Percentiles rank a stretch among this genome's conserved stretches.
Conservation (phyloP, 1,140 invertebrate genomes). For the Harlomillsia oculata region DNA sequence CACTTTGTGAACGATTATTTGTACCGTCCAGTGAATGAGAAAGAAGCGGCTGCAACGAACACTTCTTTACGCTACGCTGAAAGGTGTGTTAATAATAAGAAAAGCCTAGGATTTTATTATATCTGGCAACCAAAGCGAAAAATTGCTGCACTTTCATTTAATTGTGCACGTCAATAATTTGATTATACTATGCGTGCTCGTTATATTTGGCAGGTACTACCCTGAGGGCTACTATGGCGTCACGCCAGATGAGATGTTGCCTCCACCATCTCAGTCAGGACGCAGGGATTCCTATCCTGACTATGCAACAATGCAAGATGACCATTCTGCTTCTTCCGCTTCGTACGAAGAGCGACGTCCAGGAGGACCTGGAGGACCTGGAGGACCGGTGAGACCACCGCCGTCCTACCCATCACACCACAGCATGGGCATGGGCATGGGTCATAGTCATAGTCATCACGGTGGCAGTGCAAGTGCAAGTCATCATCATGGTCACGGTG, state of each 20-base stretch:
- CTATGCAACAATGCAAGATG: background rate
- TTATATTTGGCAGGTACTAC: conserved; percentile 28
- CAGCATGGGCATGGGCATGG: background rate
- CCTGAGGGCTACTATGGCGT: conserved; percentile 20
- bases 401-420: background rate
- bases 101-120: no score
- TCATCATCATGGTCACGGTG: no score
- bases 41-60: conserved; percentile 68
- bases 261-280: background rate
- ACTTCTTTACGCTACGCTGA: conserved; percentile 75
- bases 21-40: conserved; percentile 74
- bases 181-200: no score
- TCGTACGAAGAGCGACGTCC: background rate
- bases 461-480: no score
- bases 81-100: no score
- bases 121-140: no score
- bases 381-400: background rate
- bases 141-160: no score
- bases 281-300: background rate
- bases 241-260: conserved; percentile 9
- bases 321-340: background rate
- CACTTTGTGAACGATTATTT: conserved; percentile 88
- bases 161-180: no score
- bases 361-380: background rate
- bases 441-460: no score